Conservation (phyloP, 2,888 invertebrate species). For the Drosophila barbarae region DNA sequence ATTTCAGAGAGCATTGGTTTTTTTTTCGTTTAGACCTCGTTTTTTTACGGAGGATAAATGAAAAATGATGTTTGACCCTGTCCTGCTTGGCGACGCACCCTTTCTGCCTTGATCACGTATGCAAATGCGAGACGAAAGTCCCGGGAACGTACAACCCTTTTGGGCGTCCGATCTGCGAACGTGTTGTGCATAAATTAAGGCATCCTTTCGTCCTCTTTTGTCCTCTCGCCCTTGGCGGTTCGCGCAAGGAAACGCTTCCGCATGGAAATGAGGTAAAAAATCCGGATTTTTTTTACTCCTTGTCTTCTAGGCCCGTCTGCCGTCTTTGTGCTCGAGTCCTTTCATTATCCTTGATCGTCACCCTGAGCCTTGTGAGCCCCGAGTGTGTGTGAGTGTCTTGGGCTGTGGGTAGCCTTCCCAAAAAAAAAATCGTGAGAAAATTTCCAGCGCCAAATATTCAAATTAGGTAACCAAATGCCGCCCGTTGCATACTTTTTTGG, state of each 20-base stretch:
- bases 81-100: conserved; percentile 52
- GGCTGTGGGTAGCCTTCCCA: conserved; percentile 60
- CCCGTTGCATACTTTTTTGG: conserved; percentile 68
- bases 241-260: conserved; percentile 59
- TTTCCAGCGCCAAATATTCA: conserved; percentile 68
- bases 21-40: conserved; percentile 24
- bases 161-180: conserved; percentile 65
- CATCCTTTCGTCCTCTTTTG: conserved; percentile 49
- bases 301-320: conserved; percentile 47
- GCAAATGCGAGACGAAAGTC: conserved; percentile 66
- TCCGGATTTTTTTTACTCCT: conserved; percentile 72
- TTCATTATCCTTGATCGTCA: conserved; percentile 67
- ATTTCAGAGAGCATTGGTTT: conserved; percentile 53
- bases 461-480: conserved; percentile 57
- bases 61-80: conserved; percentile 69
- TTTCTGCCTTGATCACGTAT: conserved; percentile 68
- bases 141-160: conserved; percentile 63
- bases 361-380: conserved; percentile 44
- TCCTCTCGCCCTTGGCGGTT: conserved; percentile 63
- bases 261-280: conserved; percentile 78
- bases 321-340: conserved; percentile 32
- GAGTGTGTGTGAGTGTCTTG: conserved; percentile 27
- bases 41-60: conserved; percentile 45
- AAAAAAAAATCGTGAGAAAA: conserved; percentile 69
- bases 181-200: conserved; percentile 75